phyloP scores from a whole-genome alignment of 2,888 invertebrate species.

The Melinaea menophilus region DNA sequence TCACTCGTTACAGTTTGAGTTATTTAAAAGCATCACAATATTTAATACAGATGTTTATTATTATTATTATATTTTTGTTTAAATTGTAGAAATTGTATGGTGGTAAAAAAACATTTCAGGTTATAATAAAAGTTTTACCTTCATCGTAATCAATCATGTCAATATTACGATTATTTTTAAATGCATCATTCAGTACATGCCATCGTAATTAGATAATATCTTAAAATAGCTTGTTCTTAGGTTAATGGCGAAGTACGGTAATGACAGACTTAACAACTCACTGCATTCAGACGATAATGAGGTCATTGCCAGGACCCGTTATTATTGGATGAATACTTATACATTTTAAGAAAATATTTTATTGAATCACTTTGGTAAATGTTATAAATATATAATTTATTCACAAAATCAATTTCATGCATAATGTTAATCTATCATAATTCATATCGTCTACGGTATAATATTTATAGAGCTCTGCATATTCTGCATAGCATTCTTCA shows the following conservation, averaged over 20 bases:
- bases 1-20: background rate
- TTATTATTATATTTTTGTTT: background rate
- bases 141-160: no score
- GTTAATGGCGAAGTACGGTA: constrained; percentile 53
- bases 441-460: constrained; percentile 12
- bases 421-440: background rate
- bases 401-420: no score
- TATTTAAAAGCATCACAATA: background rate
- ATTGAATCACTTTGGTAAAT: no score
- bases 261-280: constrained; percentile 62
- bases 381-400: no score
- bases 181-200: constrained; percentile 4
- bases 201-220: constrained; percentile 40
- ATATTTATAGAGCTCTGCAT: constrained; percentile 19
- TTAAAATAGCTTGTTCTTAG: constrained; percentile 48
- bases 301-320: constrained; percentile 53
- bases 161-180: no score
- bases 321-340: no score
- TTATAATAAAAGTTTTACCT: no score
- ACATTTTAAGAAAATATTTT: no score
- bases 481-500: constrained; percentile 27
- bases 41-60: background rate
- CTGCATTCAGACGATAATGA: constrained; percentile 66
- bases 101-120: no score
- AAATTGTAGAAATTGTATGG: background rate